These are phyloP conservation scores for Hetaerina americana DNA, from an alignment of 1,140 invertebrate genomes.

Conservation along the genomic window DNA sequence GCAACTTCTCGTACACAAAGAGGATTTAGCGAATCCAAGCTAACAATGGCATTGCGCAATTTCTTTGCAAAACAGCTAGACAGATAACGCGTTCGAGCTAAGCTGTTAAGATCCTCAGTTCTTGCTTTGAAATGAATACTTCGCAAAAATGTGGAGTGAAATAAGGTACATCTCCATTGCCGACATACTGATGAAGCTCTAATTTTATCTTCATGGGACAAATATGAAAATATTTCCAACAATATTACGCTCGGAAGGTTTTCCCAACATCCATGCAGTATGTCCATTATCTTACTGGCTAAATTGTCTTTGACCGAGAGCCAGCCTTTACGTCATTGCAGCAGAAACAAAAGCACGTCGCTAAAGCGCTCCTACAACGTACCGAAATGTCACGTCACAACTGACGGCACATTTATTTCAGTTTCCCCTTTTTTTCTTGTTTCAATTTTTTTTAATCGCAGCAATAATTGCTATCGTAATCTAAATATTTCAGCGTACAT, in stretches of 20 bases:
- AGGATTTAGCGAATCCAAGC: conserved; percentile 30
- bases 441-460: too few species aligned
- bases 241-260: conserved; percentile 46
- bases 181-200: conserved; percentile 43
- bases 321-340: neutral
- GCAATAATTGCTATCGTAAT: too few species aligned
- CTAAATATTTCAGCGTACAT: too few species aligned
- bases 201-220: conserved; percentile 38
- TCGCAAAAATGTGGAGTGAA: conserved; percentile 46
- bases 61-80: conserved; percentile 31
- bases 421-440: too few species aligned
- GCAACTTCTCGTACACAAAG: conserved; percentile 26
- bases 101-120: conserved; percentile 29
- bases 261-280: conserved; percentile 31
- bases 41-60: conserved; percentile 28
- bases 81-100: conserved; percentile 29
- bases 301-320: neutral
- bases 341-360: neutral
- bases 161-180: conserved; percentile 45
- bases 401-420: too few species aligned
- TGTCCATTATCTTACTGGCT: neutral
- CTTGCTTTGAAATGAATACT: conserved; percentile 28
- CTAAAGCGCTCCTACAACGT: too few species aligned
- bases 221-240: conserved; percentile 45
- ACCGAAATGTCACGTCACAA: too few species aligned